These are phyloP conservation scores for Heliconius charithonia DNA, from an alignment of 2,888 invertebrate species.

Conservation along the genomic window DNA sequence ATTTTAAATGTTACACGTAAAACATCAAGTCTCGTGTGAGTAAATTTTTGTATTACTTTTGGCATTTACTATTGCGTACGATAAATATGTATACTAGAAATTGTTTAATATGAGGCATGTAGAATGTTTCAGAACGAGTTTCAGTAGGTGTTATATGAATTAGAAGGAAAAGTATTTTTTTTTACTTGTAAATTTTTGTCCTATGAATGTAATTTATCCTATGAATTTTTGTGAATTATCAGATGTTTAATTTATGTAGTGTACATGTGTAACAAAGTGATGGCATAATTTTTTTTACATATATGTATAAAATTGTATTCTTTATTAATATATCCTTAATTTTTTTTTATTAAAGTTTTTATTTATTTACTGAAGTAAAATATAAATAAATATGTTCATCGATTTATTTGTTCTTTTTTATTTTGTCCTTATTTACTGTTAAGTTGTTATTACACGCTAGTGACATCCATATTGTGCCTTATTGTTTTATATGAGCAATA, in stretches of 20 bases:
- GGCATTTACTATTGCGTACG: background rate
- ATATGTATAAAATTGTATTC: slow-evolving; percentile 61
- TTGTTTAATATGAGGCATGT: background rate
- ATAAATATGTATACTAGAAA: slow-evolving; percentile 1
- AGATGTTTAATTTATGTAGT: slow-evolving; percentile 20
- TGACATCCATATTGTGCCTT: slow-evolving; percentile 43
- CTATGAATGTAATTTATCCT: slow-evolving; percentile 26
- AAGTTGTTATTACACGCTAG: background rate
- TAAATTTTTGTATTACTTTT: background rate
- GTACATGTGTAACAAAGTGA: slow-evolving; percentile 18
- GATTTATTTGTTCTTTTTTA: slow-evolving; percentile 58
- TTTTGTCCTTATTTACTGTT: slow-evolving; percentile 32
- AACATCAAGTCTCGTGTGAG: background rate
- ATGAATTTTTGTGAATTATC: slow-evolving; percentile 26
- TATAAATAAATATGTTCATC: slow-evolving; percentile 67
- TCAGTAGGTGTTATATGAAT: slow-evolving; percentile 10
- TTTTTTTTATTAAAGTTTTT: slow-evolving; percentile 68
- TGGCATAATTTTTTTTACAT: slow-evolving; percentile 13
- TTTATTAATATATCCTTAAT: slow-evolving; percentile 59
- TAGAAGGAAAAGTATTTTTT: slow-evolving; percentile 15
- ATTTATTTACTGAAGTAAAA: slow-evolving; percentile 67
- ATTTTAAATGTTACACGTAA: background rate
- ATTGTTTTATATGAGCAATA: slow-evolving; percentile 35
- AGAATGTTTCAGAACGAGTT: slow-evolving; percentile 6
- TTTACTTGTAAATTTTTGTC: slow-evolving; percentile 23